Evolutionary conservation across 2,113 vertebrate species (phyloP), one percentile per base, ranked within the genome.

Genomic region (Ictalurus furcatus): DNA sequence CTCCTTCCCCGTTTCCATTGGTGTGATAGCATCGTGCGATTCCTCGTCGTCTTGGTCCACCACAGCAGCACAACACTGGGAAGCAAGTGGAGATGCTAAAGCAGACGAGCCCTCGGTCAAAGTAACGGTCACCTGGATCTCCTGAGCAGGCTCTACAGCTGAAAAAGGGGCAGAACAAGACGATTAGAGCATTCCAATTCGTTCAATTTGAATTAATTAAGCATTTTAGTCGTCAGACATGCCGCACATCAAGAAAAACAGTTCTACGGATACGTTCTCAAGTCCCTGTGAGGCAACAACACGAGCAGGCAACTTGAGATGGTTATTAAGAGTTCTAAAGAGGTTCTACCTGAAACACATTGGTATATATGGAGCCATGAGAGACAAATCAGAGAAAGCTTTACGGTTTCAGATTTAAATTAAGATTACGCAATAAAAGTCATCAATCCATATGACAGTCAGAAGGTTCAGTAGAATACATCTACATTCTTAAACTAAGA

Each of bases 11-110:
- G 17, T 84, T 89, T 95, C 95, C 40, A 91, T 61, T 80, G 84
- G 91, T 54, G 93, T 94, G 85, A 92, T 88, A 1, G 67, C 52
- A 73, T 88, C 87, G 30, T 89, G 92, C 4, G 37, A 88, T 11
- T 16, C 82, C 71, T 87, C 89, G 6, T 90, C 89, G 88, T 93
- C 92, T 65, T 82, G 86, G 69, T 91, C 93, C 88, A 88, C 86
- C 79, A 92, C 91, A 80, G 89, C 48, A 37, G 87, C 82, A 73
- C 84, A 87, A 23, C 67, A 74, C 85, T 81, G 92, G 90, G 93
- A 91, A 90, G 94, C 88, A 91, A 89, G 92, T 6, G 94, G 88
- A 5, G 85, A 74, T 90, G 94, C 90, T 88, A 87, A 81, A 17
- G 84, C 76, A 28, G 86, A 34, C 1, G 84, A 80, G 80, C 88